These are phyloP conservation scores for Subacronicta megacephala DNA, from an alignment of 2,888 invertebrate species.

Conservation along the genomic window DNA sequence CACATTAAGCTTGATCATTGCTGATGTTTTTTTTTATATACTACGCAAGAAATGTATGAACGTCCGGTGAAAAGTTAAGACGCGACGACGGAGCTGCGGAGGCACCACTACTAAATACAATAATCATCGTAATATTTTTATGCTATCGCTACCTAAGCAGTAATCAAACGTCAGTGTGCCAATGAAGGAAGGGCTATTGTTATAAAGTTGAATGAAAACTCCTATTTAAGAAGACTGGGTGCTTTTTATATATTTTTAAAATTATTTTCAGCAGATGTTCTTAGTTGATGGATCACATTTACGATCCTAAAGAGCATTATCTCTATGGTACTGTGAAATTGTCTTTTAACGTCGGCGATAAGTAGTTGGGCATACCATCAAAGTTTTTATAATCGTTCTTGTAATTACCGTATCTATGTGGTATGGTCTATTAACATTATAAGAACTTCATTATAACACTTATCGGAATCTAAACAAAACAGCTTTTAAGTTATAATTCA, in stretches of 20 bases:
- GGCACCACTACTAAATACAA: neutral
- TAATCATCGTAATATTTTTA: conserved; percentile 34
- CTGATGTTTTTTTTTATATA: too few species aligned
- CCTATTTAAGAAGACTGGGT: conserved; percentile 86
- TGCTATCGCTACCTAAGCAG: conserved; percentile 75
- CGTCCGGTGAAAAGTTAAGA: too few species aligned
- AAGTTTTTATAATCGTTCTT: conserved; percentile 28
- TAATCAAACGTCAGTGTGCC: conserved; percentile 88
- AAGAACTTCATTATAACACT: conserved; percentile 6
- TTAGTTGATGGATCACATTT: conserved; percentile 81
- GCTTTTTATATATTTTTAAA: conserved; percentile 81
- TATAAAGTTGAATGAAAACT: conserved; percentile 88
- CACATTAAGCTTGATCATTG: too few species aligned
- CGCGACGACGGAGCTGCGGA: too few species aligned
- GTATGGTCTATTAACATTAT: conserved; percentile 12
- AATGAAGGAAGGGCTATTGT: conserved; percentile 89
- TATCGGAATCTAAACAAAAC: neutral
- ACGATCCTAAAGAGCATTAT: conserved; percentile 71
- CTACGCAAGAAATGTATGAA: too few species aligned
- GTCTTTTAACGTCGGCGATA: conserved; percentile 57
- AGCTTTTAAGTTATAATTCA: conserved; percentile 5
- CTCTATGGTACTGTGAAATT: conserved; percentile 84
- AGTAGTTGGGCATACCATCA: conserved; percentile 17
- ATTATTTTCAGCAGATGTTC: conserved; percentile 88
- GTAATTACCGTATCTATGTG: conserved; percentile 26